Base-by-base conservation (phyloP, 1,140 invertebrate species). In the Penaeus chinensis region DNA sequence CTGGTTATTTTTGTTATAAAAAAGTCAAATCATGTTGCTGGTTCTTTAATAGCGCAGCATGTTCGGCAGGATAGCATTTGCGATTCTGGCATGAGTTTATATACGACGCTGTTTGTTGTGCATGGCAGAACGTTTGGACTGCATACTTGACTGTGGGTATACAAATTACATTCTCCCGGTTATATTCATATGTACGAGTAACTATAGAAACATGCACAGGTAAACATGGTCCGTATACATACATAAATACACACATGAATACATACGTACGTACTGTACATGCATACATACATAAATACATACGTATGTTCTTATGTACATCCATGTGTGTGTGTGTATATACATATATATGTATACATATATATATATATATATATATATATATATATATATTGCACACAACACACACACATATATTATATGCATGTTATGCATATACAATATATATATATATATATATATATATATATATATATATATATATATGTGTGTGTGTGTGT, bases 321-420 rank as follows among this genome's bases (percentile, higher is more conserved):
- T 81, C 60, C 62, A 81, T 62, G 60, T n/a, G 60, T 62, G 60
- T 54, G 60, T 82, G 22, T 82, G 18, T 82, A 65, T 81, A 19
- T 85, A 79, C 32, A 54, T 87, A 77, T 47, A 89, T 65, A 79
- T 77, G 86, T 89, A 77, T 90, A 83, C 62, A 82, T 90, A 84
- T 84, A 74, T 84, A 84, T 84, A 71, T 84, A 84, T 74, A 74
- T 84, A 74, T 74, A 74, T 74, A 74, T 71, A 84, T 54, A 71
- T 54, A 76, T 74, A 74, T 74, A 54, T 84, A 82, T 90, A 54
- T 89, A 37, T 84, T 27, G 7, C 65, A 24, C 32, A 27, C 16
- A 3, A 24, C 24, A n/a, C 65, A 62, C 24, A 62, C 24, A 62
- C 32, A n/a, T 24, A n/a, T 60, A 62, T 63, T 77, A 77, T 77